Evolutionary conservation across 2,113 vertebrate genomes (phyloP).

Genomic region (Sceloporus tristichus): DNA sequence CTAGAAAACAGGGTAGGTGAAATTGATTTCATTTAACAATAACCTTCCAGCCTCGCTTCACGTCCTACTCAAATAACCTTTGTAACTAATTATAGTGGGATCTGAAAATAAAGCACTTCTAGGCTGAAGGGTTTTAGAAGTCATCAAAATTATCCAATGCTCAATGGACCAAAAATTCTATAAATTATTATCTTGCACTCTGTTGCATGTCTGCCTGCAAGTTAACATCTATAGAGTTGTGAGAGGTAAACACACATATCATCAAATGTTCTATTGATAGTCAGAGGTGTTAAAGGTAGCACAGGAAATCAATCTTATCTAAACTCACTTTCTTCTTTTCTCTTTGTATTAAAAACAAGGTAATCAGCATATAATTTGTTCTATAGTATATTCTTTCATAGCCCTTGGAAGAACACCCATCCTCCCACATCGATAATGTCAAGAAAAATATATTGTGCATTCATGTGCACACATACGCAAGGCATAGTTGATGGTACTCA

Average conservation of each 20-base stretch:
- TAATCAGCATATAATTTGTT: slow-evolving; percentile 45
- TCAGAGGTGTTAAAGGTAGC: slow-evolving; percentile 35
- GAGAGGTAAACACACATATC: slow-evolving; percentile 45
- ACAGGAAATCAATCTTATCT: slow-evolving; percentile 58
- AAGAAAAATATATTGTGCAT: not conserved
- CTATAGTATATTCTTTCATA: not conserved
- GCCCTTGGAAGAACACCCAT: not conserved
- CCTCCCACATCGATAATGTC: too few relatives aligned
- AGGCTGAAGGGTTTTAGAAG: slow-evolving; percentile 63
- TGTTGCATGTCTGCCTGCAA: slow-evolving; percentile 32
- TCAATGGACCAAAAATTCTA: slow-evolving; percentile 67
- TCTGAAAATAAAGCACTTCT: slow-evolving; percentile 67
- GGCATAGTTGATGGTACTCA: not conserved
- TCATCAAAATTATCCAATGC: slow-evolving; percentile 64
- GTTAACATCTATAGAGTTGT: slow-evolving; percentile 51
- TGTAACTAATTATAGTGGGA: slow-evolving; percentile 63
- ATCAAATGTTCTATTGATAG: slow-evolving; percentile 57
- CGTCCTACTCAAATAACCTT: slow-evolving; percentile 62
- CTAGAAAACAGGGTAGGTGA: slow-evolving; percentile 52
- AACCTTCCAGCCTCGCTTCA: slow-evolving; percentile 57
- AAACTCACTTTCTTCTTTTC: slow-evolving; percentile 43
- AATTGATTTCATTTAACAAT: slow-evolving; percentile 72
- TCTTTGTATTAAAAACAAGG: slow-evolving; percentile 56
- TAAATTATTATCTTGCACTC: slow-evolving; percentile 59
- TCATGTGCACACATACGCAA: too few relatives aligned